Evolutionary conservation across 2,888 invertebrate genomes (phyloP), one percentile per base, ranked within the genome.

Genomic region (Lithophane socia): DNA sequence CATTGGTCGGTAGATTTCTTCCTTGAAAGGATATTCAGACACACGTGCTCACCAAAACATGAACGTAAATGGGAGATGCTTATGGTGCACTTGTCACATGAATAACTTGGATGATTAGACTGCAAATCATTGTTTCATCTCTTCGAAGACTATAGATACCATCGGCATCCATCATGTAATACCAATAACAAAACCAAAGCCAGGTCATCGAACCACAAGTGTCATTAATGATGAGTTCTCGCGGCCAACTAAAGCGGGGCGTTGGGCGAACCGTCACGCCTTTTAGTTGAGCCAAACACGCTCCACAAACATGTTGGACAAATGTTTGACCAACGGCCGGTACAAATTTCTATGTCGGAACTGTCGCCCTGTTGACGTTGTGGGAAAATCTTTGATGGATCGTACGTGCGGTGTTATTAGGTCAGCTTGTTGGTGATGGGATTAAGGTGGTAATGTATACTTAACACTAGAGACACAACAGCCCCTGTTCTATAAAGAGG

Each of bases 261-360:
- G 92, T 92, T 88, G 77, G 90, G 88, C 90, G 87, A 85, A 69
- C 73, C 87, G 95, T 94, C 94, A 95, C 93, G 95, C 90, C 95
- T 95, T 95, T 96, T 95, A 95, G 92, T 92, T 84, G 91, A 88
- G 89, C 88, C 94, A 94, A 94, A 94, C 94, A 94, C 86, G 87
- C 87, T 86, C 79, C 82, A 87, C 91, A 92, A 92, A 93, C 89
- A 91, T 88, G 87, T 88, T 90, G 86, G 85, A 79, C 87, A 91
- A 93, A 94, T 94, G 92, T 94, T 94, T 91, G 92, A 79, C 85
- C 72, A 90, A 89, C 90, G 92, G 90, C 89, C 89, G 87, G 87
- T 90, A 92, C 93, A 92, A 92, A 93, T 93, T 93, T 93, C 86
- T 92, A 92, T 94, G 94, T 92, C 94, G 93, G 94, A 93, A 92